Evolutionary conservation across 2,797 vertebrate genomes (phyloP).

Genomic region (Chromis chromis): DNA sequence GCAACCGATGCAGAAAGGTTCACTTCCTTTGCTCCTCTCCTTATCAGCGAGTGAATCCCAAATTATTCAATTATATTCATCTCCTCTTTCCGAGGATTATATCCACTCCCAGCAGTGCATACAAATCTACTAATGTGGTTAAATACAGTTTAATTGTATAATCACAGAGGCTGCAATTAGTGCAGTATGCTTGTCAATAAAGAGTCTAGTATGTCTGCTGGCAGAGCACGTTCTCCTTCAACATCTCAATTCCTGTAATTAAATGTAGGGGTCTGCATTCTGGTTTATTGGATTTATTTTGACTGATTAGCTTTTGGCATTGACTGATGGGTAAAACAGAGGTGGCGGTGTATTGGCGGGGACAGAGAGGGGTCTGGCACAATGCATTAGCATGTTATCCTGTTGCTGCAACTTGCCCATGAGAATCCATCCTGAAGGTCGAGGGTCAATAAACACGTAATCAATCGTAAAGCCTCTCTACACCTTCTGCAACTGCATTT

Average conservation of each 20-base stretch:
- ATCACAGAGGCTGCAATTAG: constrained; percentile 74
- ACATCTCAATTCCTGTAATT: constrained; percentile 77
- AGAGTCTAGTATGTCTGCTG: constrained; percentile 71
- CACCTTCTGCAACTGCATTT: constrained; percentile 13
- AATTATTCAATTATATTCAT: constrained; percentile 79
- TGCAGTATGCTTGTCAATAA: constrained; percentile 63
- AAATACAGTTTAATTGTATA: constrained; percentile 82
- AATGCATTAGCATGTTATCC: constrained; percentile 34
- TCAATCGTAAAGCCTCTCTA: constrained; percentile 23
- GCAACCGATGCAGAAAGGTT: constrained; percentile 48
- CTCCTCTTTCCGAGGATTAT: constrained; percentile 63
- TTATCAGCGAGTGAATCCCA: constrained; percentile 59
- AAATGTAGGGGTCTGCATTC: constrained; percentile 79
- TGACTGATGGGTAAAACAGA: constrained; percentile 74
- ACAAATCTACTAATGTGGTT: constrained; percentile 76
- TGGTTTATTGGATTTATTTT: constrained; percentile 80
- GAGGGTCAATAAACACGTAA: constrained; percentile 49
- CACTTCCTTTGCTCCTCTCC: constrained; percentile 52
- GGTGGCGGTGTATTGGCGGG: constrained; percentile 62
- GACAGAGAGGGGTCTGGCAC: constrained; percentile 53
- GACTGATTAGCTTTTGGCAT: constrained; percentile 65
- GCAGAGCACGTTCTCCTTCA: constrained; percentile 53
- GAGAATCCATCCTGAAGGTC: constrained; percentile 23
- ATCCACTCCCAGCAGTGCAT: constrained; percentile 51
- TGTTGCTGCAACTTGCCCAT: constrained; percentile 10